A percentile compares a stretch with the other conserved stretches of the same genome.
These are phyloP conservation scores for Harpagifer antarcticus DNA, from an alignment of 2,797 vertebrate species.

Conservation along the genomic window DNA sequence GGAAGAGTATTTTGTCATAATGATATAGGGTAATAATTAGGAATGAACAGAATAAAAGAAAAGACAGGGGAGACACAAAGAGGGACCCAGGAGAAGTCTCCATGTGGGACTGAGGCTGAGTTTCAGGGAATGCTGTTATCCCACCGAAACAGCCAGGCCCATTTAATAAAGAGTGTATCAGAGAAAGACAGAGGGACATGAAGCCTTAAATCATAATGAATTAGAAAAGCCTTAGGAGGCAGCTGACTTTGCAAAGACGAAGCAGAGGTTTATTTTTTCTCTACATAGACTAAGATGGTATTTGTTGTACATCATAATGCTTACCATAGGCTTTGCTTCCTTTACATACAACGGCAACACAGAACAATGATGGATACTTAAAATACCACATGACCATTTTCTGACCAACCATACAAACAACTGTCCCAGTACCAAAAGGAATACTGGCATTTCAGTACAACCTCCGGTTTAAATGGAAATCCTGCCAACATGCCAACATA, in stretches of 20 bases:
- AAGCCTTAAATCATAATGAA: conserved; percentile 35
- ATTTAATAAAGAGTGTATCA: conserved; percentile 52
- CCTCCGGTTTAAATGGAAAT: conserved; percentile 16
- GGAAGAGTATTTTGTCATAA: background rate
- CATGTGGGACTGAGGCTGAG: conserved; percentile 14
- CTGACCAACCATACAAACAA: background rate
- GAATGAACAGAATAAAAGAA: background rate
- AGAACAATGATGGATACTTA: background rate
- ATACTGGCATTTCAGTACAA: conserved; percentile 28
- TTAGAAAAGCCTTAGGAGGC: conserved; percentile 33
- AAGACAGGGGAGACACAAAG: background rate
- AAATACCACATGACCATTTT: background rate
- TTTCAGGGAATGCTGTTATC: conserved; percentile 25
- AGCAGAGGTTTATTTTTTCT: background rate
- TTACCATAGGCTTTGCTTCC: background rate
- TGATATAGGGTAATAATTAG: conserved; percentile 1
- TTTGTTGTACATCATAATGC: conserved; percentile 9
- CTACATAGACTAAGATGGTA: conserved; percentile 1
- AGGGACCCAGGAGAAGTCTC: conserved; percentile 16
- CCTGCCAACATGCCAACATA: conserved; percentile 33
- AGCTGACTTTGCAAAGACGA: conserved; percentile 32
- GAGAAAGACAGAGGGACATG: conserved; percentile 42
- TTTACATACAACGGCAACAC: background rate
- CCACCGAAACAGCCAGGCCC: background rate
- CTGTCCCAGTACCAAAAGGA: conserved; percentile 3